Conservation (phyloP, 2,888 invertebrate genomes). For the Leptura quadrifasciata region DNA sequence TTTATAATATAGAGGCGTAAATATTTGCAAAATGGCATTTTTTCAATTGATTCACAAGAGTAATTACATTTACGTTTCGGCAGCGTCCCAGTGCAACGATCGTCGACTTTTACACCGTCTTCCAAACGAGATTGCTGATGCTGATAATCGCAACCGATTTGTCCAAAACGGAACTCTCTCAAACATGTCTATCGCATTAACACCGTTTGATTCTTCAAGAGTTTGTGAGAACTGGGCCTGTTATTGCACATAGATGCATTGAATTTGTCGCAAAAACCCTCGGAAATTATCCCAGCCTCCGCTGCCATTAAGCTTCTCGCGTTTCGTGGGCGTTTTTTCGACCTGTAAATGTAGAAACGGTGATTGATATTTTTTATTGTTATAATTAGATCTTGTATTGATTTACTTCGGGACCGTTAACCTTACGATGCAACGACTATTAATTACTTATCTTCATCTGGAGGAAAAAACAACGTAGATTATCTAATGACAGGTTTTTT, state of each 20-base stretch:
- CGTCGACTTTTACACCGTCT: background rate
- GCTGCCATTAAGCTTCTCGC: background rate
- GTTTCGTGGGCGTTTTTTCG: conserved; percentile 11
- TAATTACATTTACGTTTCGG: no score
- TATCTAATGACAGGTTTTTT: conserved; percentile 16
- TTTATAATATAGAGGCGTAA: no score
- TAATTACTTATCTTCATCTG: background rate
- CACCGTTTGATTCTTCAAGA: background rate
- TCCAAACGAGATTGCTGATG: background rate
- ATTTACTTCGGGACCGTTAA: conserved; percentile 24
- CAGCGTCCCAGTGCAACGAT: no score
- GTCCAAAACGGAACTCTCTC: background rate
- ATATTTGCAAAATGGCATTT: no score
- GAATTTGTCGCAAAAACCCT: background rate
- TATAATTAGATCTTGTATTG: conserved; percentile 24
- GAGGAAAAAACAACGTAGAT: background rate
- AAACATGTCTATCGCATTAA: background rate
- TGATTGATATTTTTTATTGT: conserved; percentile 28
- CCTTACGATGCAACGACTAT: conserved; percentile 19
- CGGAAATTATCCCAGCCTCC: conserved; percentile 10
- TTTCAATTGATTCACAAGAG: no score
- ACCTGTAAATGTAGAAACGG: conserved; percentile 27
- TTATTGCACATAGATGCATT: background rate
- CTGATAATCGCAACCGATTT: background rate
- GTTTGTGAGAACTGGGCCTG: background rate